These are phyloP conservation scores for Brachionus plicatilis DNA, from an alignment of 1,140 invertebrate species.

Conservation along the genomic window DNA sequence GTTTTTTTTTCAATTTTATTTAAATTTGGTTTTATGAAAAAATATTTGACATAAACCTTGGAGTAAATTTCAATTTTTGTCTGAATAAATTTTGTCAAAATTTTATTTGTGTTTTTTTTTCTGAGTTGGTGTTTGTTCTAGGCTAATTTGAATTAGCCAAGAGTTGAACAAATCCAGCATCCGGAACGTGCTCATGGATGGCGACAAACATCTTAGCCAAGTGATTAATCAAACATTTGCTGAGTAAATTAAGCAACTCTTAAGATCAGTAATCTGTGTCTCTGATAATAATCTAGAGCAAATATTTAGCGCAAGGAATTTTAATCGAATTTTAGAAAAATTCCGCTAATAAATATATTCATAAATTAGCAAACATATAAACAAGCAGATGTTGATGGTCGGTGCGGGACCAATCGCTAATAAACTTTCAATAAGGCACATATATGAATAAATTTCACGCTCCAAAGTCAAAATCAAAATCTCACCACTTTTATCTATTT, in stretches of 20 bases:
- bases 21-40: too few species aligned
- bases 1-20: too few species aligned
- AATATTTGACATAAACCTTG: too few species aligned
- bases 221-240: conserved; percentile 30
- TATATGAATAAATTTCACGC: conserved; percentile 35
- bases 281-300: not conserved
- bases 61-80: too few species aligned
- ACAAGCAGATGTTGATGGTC: not conserved
- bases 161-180: not conserved
- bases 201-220: not conserved
- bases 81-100: not conserved
- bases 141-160: not conserved
- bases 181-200: not conserved
- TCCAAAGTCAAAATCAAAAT: not conserved
- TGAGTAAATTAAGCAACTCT: conserved; percentile 3
- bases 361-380: not conserved
- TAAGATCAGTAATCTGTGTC: conserved; percentile 2
- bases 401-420: not conserved
- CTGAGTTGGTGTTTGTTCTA: not conserved
- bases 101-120: not conserved
- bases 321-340: conserved; percentile 17
- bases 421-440: conserved; percentile 4
- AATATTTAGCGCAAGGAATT: conserved; percentile 14
- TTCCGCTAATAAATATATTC: not conserved
- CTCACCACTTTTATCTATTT: not conserved